These are phyloP conservation scores for Thalassoma bifasciatum DNA, from an alignment of 2,113 vertebrate species.

Conservation along the genomic window DNA sequence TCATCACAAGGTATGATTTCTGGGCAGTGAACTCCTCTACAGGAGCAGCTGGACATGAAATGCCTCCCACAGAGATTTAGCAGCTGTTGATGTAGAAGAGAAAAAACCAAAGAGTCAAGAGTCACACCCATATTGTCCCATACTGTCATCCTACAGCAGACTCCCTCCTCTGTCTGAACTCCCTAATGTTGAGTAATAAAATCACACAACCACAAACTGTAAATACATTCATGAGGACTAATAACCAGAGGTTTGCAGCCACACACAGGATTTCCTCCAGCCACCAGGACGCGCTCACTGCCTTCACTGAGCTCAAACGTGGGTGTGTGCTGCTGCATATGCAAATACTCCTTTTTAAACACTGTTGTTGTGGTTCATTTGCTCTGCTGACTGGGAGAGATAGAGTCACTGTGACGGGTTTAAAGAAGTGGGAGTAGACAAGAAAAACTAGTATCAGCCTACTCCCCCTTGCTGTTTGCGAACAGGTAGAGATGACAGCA, in stretches of 20 bases:
- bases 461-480: neutral
- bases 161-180: neutral
- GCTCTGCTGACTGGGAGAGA: constrained; percentile 3
- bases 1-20: neutral
- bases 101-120: neutral
- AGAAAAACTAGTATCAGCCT: constrained; percentile 12
- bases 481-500: neutral
- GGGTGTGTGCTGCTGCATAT: constrained; percentile 12
- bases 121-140: constrained; percentile 10
- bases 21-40: neutral
- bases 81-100: neutral
- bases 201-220: neutral
- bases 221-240: neutral
- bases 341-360: constrained; percentile 25
- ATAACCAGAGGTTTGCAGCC: neutral
- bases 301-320: neutral
- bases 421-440: constrained; percentile 6
- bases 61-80: neutral
- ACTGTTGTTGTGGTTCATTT: constrained; percentile 20
- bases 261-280: constrained; percentile 1
- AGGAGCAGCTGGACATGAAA: neutral
- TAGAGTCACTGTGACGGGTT: neutral
- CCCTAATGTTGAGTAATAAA: neutral
- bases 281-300: constrained; percentile 56
- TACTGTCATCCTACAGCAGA: neutral